phyloP scores from a whole-genome alignment of 2,888 invertebrate genomes.

The Drosophila atroscutellata region DNA sequence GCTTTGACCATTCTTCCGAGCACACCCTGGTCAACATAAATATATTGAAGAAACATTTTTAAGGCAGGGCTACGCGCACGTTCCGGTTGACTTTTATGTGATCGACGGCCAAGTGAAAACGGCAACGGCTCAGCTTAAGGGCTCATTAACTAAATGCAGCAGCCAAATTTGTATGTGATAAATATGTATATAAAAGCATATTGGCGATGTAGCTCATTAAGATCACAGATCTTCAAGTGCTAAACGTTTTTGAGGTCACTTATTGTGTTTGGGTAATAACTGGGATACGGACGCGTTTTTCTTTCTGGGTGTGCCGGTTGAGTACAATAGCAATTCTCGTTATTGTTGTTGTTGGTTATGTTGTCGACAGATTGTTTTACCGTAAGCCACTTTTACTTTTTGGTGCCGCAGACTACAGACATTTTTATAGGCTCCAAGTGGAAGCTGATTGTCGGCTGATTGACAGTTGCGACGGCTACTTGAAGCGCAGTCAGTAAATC shows the following conservation, averaged over 20 bases:
- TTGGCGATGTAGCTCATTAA: constrained; percentile 59
- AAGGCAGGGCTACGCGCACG: constrained; percentile 52
- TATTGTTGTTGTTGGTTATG: constrained; percentile 26
- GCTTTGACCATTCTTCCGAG: constrained; percentile 67
- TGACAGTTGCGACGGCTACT: constrained; percentile 75
- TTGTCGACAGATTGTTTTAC: constrained; percentile 56
- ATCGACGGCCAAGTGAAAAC: constrained; percentile 58
- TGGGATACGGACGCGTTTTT: constrained; percentile 41
- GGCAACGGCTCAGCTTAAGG: constrained; percentile 53
- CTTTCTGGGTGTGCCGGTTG: constrained; percentile 40
- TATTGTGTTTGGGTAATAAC: constrained; percentile 63
- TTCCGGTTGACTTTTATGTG: constrained; percentile 38
- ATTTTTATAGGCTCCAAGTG: constrained; percentile 74
- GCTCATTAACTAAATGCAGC: constrained; percentile 75
- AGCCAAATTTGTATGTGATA: constrained; percentile 42
- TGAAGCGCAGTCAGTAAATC: constrained; percentile 76
- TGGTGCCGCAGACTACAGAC: constrained; percentile 55
- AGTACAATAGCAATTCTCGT: constrained; percentile 31
- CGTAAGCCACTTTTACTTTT: constrained; percentile 78
- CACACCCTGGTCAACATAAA: constrained; percentile 51
- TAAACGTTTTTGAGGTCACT: constrained; percentile 77
- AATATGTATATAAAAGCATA: constrained; percentile 9
- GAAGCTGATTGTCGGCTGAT: constrained; percentile 76
- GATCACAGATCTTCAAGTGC: constrained; percentile 67
- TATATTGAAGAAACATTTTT: constrained; percentile 20